Base-by-base conservation (phyloP, 2,797 vertebrate genomes). In the Sciaenops ocellatus region DNA sequence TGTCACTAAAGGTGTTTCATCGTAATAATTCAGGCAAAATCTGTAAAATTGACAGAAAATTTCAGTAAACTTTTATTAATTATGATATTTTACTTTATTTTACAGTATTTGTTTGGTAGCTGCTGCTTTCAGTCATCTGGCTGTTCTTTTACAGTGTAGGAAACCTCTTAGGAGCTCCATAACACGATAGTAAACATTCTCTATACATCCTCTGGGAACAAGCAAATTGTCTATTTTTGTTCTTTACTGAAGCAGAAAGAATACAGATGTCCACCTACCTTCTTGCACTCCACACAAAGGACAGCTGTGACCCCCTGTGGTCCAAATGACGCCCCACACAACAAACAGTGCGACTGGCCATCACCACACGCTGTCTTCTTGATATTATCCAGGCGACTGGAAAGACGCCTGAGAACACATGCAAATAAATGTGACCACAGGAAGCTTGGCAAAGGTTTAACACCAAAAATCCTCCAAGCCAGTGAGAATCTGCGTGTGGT, bases 281-380 rank as follows among this genome's bases (percentile, higher is more conserved):
- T 98, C 77, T 96, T 97, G 88, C 98, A 99, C 83, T 97, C 96
- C 66, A 96, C 96, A 3, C 98, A 99, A 76, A 98, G 96, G 0
- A 97, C 96, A 0, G 96, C 94, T 66, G 95, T 78, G 0, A 96
- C 94, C 6, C 96, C 97, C 67, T 92, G 92, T 0, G 92, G 83
- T 0, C 97, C 97, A 66, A 99, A 95, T 48, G 96, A 93, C 54
- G 96, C 95, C 42, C 97, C 97, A 0, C 98, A 99, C 55, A 98
- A 92, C 78, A 99, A 96, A 90, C 98, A 99, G 50, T 90, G 95
- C 20, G 95, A 95, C 47, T 95, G 94, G 0, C 98, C 98, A 0
- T 99, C 98, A 0, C 98, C 98, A 1, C 96, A 93, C 54, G 97
- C 97, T 0, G 94, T 97, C 82, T 92, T 96, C 76, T 95, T 96